Conservation (phyloP, 2,797 vertebrate genomes). For the Serranus cabrilla region DNA sequence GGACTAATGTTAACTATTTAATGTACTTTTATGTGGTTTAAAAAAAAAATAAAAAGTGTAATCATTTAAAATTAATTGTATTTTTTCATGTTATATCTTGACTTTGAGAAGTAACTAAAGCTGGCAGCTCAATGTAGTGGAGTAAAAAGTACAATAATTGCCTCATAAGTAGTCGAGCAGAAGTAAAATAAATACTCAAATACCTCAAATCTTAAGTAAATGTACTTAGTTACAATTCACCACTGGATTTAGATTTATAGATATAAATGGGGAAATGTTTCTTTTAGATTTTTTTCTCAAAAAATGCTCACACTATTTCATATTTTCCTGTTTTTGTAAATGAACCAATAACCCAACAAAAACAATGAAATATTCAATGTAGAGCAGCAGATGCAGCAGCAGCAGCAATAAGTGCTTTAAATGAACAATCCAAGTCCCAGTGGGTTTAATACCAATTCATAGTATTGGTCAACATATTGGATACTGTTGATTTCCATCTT, state of each 20-base stretch:
- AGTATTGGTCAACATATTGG: background rate
- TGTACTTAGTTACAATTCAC: too few relatives aligned
- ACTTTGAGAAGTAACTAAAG: too few relatives aligned
- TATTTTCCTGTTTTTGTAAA: background rate
- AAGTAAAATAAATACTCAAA: too few relatives aligned
- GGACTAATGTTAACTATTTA: too few relatives aligned
- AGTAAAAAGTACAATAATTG: too few relatives aligned
- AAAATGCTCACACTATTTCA: background rate
- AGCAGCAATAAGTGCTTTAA: background rate
- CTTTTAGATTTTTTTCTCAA: background rate
- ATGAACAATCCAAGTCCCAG: slow-evolving; percentile 13
- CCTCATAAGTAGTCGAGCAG: too few relatives aligned
- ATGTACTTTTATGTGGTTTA: too few relatives aligned
- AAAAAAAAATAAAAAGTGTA: too few relatives aligned
- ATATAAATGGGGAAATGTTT: background rate
- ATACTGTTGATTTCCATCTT: slow-evolving; percentile 25
- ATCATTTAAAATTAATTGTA: too few relatives aligned
- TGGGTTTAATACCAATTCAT: background rate
- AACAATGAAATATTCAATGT: slow-evolving; percentile 4
- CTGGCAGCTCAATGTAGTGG: too few relatives aligned
- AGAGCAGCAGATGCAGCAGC: background rate
- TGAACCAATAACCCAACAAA: background rate
- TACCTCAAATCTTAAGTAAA: too few relatives aligned
- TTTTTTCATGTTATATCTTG: too few relatives aligned
- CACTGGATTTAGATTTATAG: background rate